Base-by-base conservation (phyloP, 2,888 invertebrate genomes). In the Lordiphosa andalusiaca region DNA sequence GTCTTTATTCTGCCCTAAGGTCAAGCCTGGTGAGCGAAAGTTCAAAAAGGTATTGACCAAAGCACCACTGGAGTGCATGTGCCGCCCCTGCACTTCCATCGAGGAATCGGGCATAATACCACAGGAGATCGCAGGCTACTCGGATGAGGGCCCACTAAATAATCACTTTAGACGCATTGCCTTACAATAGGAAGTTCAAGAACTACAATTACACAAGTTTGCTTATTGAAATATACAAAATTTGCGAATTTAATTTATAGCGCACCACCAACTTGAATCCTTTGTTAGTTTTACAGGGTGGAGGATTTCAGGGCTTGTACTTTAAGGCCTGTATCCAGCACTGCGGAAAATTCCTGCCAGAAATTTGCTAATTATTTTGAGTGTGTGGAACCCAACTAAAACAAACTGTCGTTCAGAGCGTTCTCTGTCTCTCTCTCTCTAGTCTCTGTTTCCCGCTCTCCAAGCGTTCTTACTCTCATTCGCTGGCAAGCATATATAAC, bases 41-140 rank as follows among this genome's bases (percentile, higher is more conserved):
- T 94, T 95, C 84, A 93, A 94, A 87, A 96, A 95, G 92, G 95
- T 97, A 2, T 93, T 94, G n/a, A 97, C 97, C 4, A 96, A 96
- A 89, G 97, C 97, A 10, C 97, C 97, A 0, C 89, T 96, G 51
- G 96, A 96, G 88, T 97, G 97, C 85, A 97, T 97, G 96, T 97
- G 97, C 86, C 93, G 97, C 35, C 97, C 97, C 0, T 97, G 97
- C 88, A 95, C 96, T 0, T 94, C 93, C 10, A 93, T 97, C 5
- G 96, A 97, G 87, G 96, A 97, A 89, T 95, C 94, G 78, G 92
- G 96, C 2, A 93, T 97, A 41, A 92, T 97, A 63, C 96, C 97
- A 2, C 96, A 97, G 90, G 97, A 97, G 91, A 94, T 97, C 39
- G 95, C 95, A 49, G 95, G 95, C 38, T 96, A 95, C 86, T 92